Conservation (phyloP, 1,140 invertebrate species). For the Periplaneta americana region DNA sequence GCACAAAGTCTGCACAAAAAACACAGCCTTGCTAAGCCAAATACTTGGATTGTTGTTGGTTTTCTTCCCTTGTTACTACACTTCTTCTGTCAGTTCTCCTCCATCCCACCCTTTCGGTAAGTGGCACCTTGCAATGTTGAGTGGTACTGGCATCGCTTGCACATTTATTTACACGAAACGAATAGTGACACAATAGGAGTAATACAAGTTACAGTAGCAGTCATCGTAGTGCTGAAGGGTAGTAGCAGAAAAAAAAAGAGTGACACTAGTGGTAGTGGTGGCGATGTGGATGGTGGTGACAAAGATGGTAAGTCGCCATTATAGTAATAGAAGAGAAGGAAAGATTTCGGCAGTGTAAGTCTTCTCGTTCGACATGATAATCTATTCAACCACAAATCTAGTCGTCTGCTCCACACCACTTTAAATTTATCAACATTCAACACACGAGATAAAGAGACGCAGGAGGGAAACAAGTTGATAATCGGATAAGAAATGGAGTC, state of each 20-base stretch:
- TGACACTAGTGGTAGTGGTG: not conserved
- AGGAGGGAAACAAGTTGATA: not conserved
- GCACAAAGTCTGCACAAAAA: constrained; percentile 17
- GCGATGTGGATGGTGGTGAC: not conserved
- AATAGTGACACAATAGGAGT: not conserved
- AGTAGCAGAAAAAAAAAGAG: not conserved
- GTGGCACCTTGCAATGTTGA: not conserved
- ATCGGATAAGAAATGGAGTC: not conserved
- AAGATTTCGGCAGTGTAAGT: not conserved
- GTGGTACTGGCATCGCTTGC: not conserved
- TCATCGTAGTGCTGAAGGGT: not conserved
- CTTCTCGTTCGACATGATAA: not conserved
- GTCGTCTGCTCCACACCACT: not conserved
- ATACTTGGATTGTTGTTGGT: constrained; percentile 14
- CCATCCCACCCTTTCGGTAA: not conserved
- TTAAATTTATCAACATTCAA: not conserved
- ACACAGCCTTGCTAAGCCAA: constrained; percentile 22
- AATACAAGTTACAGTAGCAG: not conserved
- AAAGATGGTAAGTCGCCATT: not conserved
- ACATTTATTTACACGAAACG: not conserved
- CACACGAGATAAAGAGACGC: not conserved
- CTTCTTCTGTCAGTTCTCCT: not conserved
- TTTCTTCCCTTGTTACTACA: not conserved
- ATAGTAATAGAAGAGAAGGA: not conserved
- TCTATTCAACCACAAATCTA: not conserved